These are phyloP conservation scores for Platyura marginata DNA, from an alignment of 1,140 invertebrate species.

Conservation along the genomic window DNA sequence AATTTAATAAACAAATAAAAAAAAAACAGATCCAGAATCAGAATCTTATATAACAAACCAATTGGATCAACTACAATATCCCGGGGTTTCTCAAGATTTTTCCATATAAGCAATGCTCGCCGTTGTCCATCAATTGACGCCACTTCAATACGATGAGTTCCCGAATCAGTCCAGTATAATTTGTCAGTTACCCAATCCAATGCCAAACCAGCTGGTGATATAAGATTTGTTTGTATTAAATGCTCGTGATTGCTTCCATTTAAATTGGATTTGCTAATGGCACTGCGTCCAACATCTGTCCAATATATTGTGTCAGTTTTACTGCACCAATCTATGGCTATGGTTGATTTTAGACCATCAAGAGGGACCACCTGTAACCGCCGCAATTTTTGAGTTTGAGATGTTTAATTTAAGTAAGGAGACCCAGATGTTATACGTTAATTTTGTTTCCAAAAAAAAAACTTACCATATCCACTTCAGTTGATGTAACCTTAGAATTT, in stretches of 20 bases:
- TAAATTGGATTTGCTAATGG: slow-evolving; percentile 56
- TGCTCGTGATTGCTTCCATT: slow-evolving; percentile 55
- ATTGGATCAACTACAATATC: slow-evolving; percentile 71
- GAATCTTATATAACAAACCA: slow-evolving; percentile 22
- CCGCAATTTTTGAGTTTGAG: no score
- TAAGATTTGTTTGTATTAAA: slow-evolving; percentile 32
- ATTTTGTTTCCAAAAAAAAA: neutral
- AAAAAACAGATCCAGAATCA: neutral
- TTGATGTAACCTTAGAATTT: slow-evolving; percentile 33
- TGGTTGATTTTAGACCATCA: slow-evolving; percentile 60
- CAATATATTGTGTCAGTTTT: slow-evolving; percentile 66
- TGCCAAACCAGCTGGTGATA: slow-evolving; percentile 55
- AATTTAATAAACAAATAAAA: neutral
- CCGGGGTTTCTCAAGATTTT: slow-evolving; percentile 61
- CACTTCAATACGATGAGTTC: slow-evolving; percentile 64
- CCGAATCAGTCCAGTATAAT: slow-evolving; percentile 77
- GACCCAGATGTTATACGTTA: no score
- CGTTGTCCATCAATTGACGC: slow-evolving; percentile 57
- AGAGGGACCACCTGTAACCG: slow-evolving; percentile 50
- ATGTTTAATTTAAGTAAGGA: no score
- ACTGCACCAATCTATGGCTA: slow-evolving; percentile 69
- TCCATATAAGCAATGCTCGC: slow-evolving; percentile 57
- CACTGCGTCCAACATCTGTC: slow-evolving; percentile 68
- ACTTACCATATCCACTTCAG: slow-evolving; percentile 44
- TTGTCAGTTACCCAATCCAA: slow-evolving; percentile 75